Base-by-base conservation (phyloP, 1,140 invertebrate genomes). In the Chironomus tepperi region DNA sequence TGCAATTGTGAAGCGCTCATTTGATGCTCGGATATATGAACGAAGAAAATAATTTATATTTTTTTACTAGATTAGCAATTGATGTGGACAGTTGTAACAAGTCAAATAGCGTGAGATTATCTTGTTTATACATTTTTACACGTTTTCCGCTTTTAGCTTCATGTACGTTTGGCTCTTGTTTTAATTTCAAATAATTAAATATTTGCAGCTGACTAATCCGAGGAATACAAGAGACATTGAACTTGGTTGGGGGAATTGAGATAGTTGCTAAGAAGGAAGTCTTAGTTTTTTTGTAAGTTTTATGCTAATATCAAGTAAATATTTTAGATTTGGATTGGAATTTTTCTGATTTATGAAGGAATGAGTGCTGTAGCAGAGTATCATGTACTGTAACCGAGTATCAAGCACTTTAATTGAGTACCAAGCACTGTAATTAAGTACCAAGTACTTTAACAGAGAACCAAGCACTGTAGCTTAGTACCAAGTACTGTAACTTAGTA, bases 91-190 rank as follows among this genome's bases (percentile, higher is more conserved):
- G 24, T 34, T 34, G 24, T 34, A 34, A 57, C n/a, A 12, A 57
- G 47, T 57, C 47, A 57, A 57, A 12, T 57, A n/a, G 16, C 65
- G n/a, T 8, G 65, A 70, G 65, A 70, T 70, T 70, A 70, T 70
- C n/a, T 18, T 19, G 65, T 70, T 70, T 18, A 18, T 70, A 16
- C 16, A 70, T 70, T 70, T 70, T 19, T 70, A 21, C 65, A 70
- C 65, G 65, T 21, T 19, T 70, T 70, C n/a, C 19, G 18, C 65
- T 70, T 70, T 21, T 70, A 19, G 65, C 65, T 18, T 19, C 7
- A 1, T 19, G 16, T 10, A 57, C 1, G 47, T 57, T 57, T 57
- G n/a, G 9, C 10, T 57, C n/a, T 57, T 57, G 7, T 70, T 18
- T 70, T 18, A 8, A 47, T 9, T 65, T 65, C 57, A 67, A 70